Base-by-base conservation (phyloP, 2,797 vertebrate species). In the Thalassophryne amazonica region DNA sequence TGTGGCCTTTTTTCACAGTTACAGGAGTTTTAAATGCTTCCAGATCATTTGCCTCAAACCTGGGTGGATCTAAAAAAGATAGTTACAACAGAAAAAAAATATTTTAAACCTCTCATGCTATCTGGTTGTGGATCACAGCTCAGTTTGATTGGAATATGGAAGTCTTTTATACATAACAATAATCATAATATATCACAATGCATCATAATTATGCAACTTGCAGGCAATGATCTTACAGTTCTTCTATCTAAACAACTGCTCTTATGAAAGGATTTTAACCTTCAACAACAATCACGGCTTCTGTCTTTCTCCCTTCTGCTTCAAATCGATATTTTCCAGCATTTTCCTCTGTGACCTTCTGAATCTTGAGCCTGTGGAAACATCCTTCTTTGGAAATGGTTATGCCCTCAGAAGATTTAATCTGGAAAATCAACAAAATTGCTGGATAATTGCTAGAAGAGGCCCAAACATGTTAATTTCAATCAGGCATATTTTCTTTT, bases 291-390 rank as follows among this genome's bases (percentile, higher is more conserved):
- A 96, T 62, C 4, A 78, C 57, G 15, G 91, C 85, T 70, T 94
- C 93, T 0, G 93, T 94, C 84, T 93, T 94, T 4, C 91, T 67
- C 7, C 92, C 93, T 49, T 93, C 92, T 6, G 92, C 91, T 58
- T 92, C 92, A 81, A 96, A 97, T 63, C 88, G 90, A 67, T 96
- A 95, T 84, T 79, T 94, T 49, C 95, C 94, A 15, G 90, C 76
- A 73, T 83, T 81, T 45, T 90, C 83, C 15, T 91, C 92, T 6
- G 88, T 86, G 3, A 85, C 88, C 24, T 86, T 88, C 49, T 82
- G 57, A 55, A 96, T 91, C 71, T 86, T 88, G 13, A 96, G 84
- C 52, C 80, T 91, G 75, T 91, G 93, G 64, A 78, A 62, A 20
- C 67, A 73, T 22, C 93, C 93, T 0, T 95, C 89, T 72, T 93